Base-by-base conservation (phyloP, 2,113 vertebrate genomes). In the Zingel zingel region DNA sequence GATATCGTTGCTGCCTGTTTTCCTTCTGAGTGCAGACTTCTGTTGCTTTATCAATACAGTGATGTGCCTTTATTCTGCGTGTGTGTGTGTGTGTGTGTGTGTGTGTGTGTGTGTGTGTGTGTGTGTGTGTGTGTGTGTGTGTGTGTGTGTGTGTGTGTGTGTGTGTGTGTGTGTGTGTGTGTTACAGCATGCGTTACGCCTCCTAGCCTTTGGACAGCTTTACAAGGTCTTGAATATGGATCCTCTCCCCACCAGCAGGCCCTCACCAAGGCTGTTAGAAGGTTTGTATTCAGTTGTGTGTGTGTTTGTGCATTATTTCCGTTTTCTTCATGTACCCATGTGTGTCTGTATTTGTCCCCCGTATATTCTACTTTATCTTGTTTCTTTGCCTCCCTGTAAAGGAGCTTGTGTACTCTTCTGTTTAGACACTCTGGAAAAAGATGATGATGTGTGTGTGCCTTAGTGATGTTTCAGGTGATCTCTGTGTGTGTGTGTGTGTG, bases 141-240 rank as follows among this genome's bases (percentile, higher is more conserved):
- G 74, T 67, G 65, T 76, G 23, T 54, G 21, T 73, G 68, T 70
- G 21, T 73, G 68, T 70, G 68, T 48, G 51, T 74, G 47, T 58
- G 33, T 79, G 30, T 62, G 47, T 63, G 59, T 83, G 51, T 74
- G 47, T 57, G 15, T 77, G 30, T 62, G 47, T 64, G 61, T 83
- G 58, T 76, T 86, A 80, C 85, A 94, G 94, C 86, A 92, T 53
- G 90, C 91, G 11, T 81, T 94, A 77, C 86, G 93, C 57, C 93
- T 94, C 79, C 78, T 92, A n/a, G 93, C 93, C 75, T 93, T 93
- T 9, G 91, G 94, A 87, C 92, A 93, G 75, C 87, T 94, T 43
- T 82, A 94, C 91, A 92, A 86, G 72, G 91, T 94, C 59, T 62
- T 94, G 79, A 87, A 93, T 61, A 91, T 94, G 91, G 91, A 92